phyloP scores from a whole-genome alignment of 2,888 invertebrate genomes.

The Pseudeuparius sepicola region DNA sequence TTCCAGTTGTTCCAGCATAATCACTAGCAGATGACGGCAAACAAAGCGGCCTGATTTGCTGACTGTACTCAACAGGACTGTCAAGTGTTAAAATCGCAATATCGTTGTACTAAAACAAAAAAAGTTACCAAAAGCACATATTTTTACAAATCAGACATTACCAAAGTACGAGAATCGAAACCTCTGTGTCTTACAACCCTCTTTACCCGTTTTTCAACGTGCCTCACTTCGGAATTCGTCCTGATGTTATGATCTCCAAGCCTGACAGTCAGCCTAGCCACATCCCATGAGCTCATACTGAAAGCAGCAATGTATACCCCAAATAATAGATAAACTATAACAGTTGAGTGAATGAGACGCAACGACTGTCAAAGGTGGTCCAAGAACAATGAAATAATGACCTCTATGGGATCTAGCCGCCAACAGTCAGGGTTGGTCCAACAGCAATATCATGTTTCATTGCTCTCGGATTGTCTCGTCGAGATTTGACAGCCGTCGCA shows the following conservation, averaged over 20 bases:
- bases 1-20: slow-evolving; percentile 61
- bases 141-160: slow-evolving; percentile 31
- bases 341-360: too few relatives aligned
- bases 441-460: too few relatives aligned
- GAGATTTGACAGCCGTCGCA: too few relatives aligned
- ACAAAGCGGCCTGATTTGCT: slow-evolving; percentile 68
- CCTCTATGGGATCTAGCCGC: too few relatives aligned
- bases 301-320: slow-evolving; percentile 16
- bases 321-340: too few relatives aligned
- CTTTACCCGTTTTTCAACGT: slow-evolving; percentile 69
- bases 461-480: too few relatives aligned
- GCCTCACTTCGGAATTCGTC: slow-evolving; percentile 61
- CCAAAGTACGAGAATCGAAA: slow-evolving; percentile 73
- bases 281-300: slow-evolving; percentile 85
- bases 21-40: slow-evolving; percentile 49
- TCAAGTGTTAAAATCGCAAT: slow-evolving; percentile 71
- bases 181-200: slow-evolving; percentile 77
- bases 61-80: slow-evolving; percentile 61
- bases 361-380: too few relatives aligned
- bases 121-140: slow-evolving; percentile 10
- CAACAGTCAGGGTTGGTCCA: too few relatives aligned
- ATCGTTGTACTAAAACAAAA: slow-evolving; percentile 62
- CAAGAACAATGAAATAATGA: too few relatives aligned
- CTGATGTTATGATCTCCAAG: slow-evolving; percentile 79
- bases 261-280: slow-evolving; percentile 68